These are phyloP conservation scores for Microctonus aethiopoides DNA, from an alignment of 2,888 invertebrate species.

Conservation along the genomic window DNA sequence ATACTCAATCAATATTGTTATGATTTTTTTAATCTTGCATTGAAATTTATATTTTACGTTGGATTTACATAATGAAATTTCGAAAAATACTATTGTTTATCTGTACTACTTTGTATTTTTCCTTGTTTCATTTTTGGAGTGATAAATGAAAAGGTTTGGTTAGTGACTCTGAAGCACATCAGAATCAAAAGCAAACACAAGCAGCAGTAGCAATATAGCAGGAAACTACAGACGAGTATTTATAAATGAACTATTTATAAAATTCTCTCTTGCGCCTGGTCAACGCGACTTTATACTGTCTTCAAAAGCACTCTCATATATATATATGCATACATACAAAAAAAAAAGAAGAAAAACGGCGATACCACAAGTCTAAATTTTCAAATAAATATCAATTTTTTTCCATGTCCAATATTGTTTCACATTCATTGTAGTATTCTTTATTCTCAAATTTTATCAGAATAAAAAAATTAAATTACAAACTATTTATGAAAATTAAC, in stretches of 20 bases:
- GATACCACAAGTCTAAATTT: too few relatives aligned
- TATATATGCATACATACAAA: too few relatives aligned
- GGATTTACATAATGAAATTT: too few relatives aligned
- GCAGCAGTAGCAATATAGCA: not conserved
- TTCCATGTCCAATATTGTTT: too few relatives aligned
- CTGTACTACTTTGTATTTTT: not conserved
- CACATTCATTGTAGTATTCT: too few relatives aligned
- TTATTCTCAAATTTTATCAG: not conserved
- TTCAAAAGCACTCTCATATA: slow-evolving; percentile 3
- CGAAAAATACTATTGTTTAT: too few relatives aligned
- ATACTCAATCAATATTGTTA: too few relatives aligned
- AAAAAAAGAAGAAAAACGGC: too few relatives aligned
- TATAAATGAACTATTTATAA: slow-evolving; percentile 4
- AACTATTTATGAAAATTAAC: not conserved
- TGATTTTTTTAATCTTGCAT: too few relatives aligned
- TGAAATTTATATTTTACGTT: too few relatives aligned
- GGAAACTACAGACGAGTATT: not conserved
- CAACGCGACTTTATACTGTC: slow-evolving; percentile 5
- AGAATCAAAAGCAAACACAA: not conserved
- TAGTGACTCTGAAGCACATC: not conserved
- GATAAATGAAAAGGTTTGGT: not conserved
- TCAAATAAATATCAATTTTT: too few relatives aligned
- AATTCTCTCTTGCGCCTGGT: not conserved
- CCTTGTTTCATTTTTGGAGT: not conserved
- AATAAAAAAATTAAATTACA: not conserved